phyloP scores from a whole-genome alignment of 2,113 vertebrate genomes.

The Egretta garzetta region DNA sequence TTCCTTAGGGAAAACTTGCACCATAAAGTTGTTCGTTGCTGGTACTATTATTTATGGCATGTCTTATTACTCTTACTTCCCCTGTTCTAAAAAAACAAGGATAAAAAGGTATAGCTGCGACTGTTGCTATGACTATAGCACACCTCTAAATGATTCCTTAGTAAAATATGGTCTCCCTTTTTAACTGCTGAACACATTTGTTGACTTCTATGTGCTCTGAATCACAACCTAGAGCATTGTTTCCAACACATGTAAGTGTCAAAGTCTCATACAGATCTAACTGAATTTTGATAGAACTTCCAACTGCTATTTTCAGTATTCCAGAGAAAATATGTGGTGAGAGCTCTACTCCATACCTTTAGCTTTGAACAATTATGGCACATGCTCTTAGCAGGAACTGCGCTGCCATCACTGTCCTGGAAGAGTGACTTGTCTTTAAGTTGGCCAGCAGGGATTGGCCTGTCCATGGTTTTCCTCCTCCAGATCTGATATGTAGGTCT shows the following conservation, averaged over 20 bases:
- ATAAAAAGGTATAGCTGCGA: background rate
- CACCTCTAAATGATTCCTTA: background rate
- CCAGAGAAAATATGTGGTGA: background rate
- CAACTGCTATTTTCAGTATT: background rate
- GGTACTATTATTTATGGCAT: fast-evolving
- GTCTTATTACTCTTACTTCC: background rate
- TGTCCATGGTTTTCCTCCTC: conserved; percentile 39
- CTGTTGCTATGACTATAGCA: background rate
- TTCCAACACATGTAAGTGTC: background rate
- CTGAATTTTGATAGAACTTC: background rate
- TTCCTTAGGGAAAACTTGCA: background rate
- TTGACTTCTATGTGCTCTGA: background rate
- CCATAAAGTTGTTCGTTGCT: background rate
- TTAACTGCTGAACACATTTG: background rate
- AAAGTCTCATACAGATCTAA: background rate
- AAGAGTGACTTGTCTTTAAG: conserved; percentile 25
- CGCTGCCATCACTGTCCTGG: background rate
- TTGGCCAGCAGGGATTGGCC: background rate
- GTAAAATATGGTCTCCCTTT: background rate
- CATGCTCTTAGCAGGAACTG: background rate
- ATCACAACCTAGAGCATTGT: background rate
- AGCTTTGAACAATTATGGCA: conserved; percentile 35
- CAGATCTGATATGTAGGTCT: background rate
- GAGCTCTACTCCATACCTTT: conserved; percentile 43
- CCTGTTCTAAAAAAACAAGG: background rate